Conservation (phyloP, 92 coral and sea anemone species). For the Zoanthus sociatus region DNA sequence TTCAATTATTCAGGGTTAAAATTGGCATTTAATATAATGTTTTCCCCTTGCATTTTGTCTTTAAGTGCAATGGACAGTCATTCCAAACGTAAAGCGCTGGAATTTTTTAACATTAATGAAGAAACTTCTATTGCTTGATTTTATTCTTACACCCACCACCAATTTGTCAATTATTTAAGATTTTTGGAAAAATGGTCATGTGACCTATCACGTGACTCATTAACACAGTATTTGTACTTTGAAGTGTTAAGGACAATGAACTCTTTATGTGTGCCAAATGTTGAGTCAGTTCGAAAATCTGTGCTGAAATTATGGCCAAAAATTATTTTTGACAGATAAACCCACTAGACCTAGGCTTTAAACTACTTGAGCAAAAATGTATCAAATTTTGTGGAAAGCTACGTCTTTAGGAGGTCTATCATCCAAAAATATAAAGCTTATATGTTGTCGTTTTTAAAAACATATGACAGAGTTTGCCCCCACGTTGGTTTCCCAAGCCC, state of each 20-base stretch:
- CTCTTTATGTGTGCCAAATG: neutral
- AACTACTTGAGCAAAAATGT: neutral
- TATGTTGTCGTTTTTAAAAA: neutral
- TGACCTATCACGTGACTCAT: neutral
- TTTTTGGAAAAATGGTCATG: neutral
- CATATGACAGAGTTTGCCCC: no score
- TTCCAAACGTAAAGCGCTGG: no score
- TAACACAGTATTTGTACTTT: neutral
- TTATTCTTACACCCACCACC: no score
- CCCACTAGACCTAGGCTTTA: neutral
- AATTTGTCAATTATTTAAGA: neutral
- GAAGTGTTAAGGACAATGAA: neutral
- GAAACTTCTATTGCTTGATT: no score
- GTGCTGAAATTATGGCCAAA: neutral
- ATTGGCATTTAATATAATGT: no score
- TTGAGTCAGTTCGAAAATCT: neutral
- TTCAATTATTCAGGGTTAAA: no score
- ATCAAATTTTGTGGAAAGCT: neutral
- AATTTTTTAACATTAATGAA: no score
- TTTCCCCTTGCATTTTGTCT: no score
- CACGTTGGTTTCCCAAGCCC: no score
- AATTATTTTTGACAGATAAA: neutral
- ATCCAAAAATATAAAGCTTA: neutral
- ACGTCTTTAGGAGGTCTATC: neutral
- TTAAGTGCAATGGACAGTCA: no score